Base-by-base conservation (phyloP, 2,888 invertebrate genomes). In the Athalia rosae region DNA sequence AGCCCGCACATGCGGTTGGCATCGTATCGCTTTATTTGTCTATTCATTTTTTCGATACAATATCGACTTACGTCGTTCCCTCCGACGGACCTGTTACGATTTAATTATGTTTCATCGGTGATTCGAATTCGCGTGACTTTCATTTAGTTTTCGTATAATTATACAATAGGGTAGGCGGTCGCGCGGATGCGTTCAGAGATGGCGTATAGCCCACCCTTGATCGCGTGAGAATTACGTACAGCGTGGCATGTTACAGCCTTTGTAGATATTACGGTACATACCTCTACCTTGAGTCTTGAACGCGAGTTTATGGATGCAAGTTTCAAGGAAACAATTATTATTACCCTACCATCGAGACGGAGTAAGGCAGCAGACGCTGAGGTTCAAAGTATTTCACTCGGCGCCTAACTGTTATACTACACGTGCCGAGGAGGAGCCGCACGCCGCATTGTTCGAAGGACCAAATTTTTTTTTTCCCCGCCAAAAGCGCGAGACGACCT, bases 241-340 rank as follows among this genome's bases (percentile, higher is more conserved):
- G 11, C 13, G 58, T 58, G 28, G 58, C 13, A 58, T 58, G n/a
- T n/a, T n/a, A n/a, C n/a, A n/a, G n/a, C n/a, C n/a, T n/a, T n/a
- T n/a, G n/a, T n/a, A n/a, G n/a, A n/a, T n/a, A n/a, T n/a, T n/a
- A 4, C 4, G 11, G 7, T 28, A 53, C 47, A 64, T 47, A 45
- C 45, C 15, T 43, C 15, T 64, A 47, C 64, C 64, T 62, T 43
- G 9, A 67, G 28, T 53, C 15, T 15, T 41, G 28, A 67, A 50
- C 48, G 8, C n/a, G 58, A 56, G 7, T 71, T 71, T 28, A 15
- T 13, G 6, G 28, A 28, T 28, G 28, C 28, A 71, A 71, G 58
- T 71, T 71, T 71, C 58, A 3, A 71, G 45, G 58, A 71, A 58
- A 71, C 58, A 71, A 71, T 71, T 71, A 71, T 71, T 58, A 58